Percentiles rank a stretch among this genome's conserved stretches.
Evolutionary conservation across 2,797 vertebrate genomes (phyloP).

Genomic region (Apogon talboti): DNA sequence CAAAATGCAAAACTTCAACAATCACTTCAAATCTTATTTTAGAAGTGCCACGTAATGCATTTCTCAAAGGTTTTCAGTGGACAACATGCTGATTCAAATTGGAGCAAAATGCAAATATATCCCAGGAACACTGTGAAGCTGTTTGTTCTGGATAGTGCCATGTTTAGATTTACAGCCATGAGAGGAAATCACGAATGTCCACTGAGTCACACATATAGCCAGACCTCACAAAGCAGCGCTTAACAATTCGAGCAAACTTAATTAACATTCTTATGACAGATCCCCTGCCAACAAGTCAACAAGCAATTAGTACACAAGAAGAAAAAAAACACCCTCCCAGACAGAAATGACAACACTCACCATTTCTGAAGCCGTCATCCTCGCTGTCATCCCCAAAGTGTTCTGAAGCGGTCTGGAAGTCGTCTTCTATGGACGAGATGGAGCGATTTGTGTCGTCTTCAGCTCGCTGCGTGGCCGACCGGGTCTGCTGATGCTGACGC

Average conservation of each 20-base stretch:
- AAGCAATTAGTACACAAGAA: neutral
- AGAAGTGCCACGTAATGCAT: neutral
- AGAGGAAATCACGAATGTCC: neutral
- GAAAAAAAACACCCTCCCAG: neutral
- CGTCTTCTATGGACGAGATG: conserved; percentile 96
- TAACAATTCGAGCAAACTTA: no score
- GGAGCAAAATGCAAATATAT: conserved; percentile 9
- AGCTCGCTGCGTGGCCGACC: conserved; percentile 73
- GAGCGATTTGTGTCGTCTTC: conserved; percentile 98
- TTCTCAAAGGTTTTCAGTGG: neutral
- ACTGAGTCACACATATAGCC: conserved; percentile 1
- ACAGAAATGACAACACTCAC: conserved; percentile 71
- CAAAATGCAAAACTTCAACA: no score
- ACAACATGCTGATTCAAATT: conserved; percentile 4
- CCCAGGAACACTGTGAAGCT: conserved; percentile 3
- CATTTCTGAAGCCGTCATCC: conserved; percentile 87
- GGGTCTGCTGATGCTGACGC: conserved; percentile 82
- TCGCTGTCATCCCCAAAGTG: conserved; percentile 95
- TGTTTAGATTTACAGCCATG: conserved; percentile 7
- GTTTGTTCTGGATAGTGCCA: neutral
- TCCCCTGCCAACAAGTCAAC: neutral
- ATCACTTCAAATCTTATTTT: conserved; percentile 5
- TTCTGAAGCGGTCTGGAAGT: conserved; percentile 96
- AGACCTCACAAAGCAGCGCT: no score
- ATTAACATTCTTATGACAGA: neutral